Evolutionary conservation across 2,797 vertebrate species (phyloP), one percentile per base, ranked within the genome.

Genomic region (Buphagus erythrorhynchus): DNA sequence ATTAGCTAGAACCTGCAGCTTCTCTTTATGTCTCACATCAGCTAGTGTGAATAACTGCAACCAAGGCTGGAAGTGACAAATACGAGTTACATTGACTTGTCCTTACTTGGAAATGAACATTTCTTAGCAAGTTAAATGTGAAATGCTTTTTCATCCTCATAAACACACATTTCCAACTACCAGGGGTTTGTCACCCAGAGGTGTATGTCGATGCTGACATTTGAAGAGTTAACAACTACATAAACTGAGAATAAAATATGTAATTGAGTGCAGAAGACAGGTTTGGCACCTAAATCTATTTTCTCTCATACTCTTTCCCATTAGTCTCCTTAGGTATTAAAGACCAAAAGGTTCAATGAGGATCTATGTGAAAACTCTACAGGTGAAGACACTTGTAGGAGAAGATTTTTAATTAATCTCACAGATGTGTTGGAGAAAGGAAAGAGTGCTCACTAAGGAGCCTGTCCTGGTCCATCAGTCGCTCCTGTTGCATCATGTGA

Each of bases 401-500:
- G 3, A 78, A 33, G 18, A 57, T 54, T 78, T 78, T 15, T n/a
- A 48, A 59, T 77, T 80, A 4, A 66, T 54, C 14, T 69, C 24
- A 48, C 35, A 73, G 24, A 12, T 58, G 6, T 62, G 18, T 3
- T 35, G 17, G 36, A 16, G 33, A 51, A 82, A 63, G 7, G 38
- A 49, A 38, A 48, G 22, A 25, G 28, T 83, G 9, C 40, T 78
- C 4, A 8, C 14, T 67, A 24, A 35, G 8, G 16, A 15, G 8
- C 10, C 43, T 80, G 6, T 62, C 13, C 12, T 81, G 8, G 2
- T 75, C 52, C n/a, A 6, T 52, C 73, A 40, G 33, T 74, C n/a
- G 18, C 12, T 89, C 28, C 42, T 0, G 0, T 29, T 57, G 4
- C 16, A n/a, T 65, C 43, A 46, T 4, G 6, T 0, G 2, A 86